These are phyloP conservation scores for Aphyosemion australe DNA, from an alignment of 2,113 vertebrate genomes.

Conservation along the genomic window DNA sequence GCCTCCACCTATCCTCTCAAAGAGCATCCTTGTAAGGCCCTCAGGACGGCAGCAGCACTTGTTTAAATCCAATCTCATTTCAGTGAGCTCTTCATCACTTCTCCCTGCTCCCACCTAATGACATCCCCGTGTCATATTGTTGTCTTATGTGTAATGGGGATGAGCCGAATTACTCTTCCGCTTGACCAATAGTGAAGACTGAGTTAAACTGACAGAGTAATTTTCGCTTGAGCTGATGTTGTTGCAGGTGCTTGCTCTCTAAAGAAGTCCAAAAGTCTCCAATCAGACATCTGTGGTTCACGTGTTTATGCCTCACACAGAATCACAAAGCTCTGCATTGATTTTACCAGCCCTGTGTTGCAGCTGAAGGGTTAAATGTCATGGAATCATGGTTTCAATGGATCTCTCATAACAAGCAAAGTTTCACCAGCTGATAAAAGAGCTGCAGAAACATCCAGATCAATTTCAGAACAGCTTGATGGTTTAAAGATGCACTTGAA, in stretches of 20 bases:
- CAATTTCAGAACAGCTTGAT: no score
- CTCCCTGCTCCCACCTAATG: conserved; percentile 42
- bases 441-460: no score
- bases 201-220: conserved; percentile 53
- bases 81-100: conserved; percentile 64
- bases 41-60: conserved; percentile 56
- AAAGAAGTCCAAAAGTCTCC: conserved; percentile 28
- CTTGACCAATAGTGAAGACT: conserved; percentile 63
- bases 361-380: no score
- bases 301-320: conserved; percentile 24
- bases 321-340: neutral
- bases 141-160: conserved; percentile 63
- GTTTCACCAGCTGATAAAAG: no score
- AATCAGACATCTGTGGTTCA: conserved; percentile 7
- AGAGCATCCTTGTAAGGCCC: conserved; percentile 51
- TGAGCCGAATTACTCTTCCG: conserved; percentile 64
- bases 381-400: no score
- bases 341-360: neutral
- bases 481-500: no score
- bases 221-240: conserved; percentile 48
- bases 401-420: no score
- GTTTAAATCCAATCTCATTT: conserved; percentile 74
- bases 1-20: conserved; percentile 58
- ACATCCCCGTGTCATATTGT: conserved; percentile 54
- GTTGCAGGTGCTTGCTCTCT: conserved; percentile 34